phyloP scores from a whole-genome alignment of 2,797 vertebrate genomes.

The Enteromius thamalakanensis region DNA sequence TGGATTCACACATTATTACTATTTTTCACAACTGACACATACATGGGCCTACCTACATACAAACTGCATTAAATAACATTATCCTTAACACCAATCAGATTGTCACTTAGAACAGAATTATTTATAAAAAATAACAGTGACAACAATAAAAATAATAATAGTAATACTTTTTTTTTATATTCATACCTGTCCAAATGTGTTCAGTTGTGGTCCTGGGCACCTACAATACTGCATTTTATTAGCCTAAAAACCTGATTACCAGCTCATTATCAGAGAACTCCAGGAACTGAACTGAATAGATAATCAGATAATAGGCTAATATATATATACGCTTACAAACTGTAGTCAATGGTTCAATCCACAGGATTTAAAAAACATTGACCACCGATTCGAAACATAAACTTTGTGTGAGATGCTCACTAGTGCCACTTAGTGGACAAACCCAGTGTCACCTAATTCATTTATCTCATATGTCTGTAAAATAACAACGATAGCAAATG shows the following conservation, averaged over 20 bases:
- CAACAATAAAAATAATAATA: background rate
- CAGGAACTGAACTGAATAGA: background rate
- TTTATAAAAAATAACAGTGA: background rate
- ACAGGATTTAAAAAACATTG: background rate
- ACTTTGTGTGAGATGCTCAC: conserved; percentile 4
- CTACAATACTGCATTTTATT: background rate
- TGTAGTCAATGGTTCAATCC: background rate
- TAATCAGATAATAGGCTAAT: background rate
- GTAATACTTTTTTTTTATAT: background rate
- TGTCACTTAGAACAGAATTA: background rate
- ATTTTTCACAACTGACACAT: background rate
- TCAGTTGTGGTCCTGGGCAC: background rate
- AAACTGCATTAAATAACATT: background rate
- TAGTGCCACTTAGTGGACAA: conserved; percentile 16
- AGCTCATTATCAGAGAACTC: background rate
- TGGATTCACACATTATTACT: background rate
- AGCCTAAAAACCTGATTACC: background rate
- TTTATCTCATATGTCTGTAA: background rate
- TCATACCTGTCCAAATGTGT: background rate
- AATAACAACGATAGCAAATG: background rate
- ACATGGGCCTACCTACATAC: background rate
- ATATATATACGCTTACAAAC: background rate
- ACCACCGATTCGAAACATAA: background rate
- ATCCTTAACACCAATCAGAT: background rate
- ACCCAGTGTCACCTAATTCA: background rate